Conservation (phyloP, 2,797 vertebrate genomes). For the Nannoperca obscura region DNA sequence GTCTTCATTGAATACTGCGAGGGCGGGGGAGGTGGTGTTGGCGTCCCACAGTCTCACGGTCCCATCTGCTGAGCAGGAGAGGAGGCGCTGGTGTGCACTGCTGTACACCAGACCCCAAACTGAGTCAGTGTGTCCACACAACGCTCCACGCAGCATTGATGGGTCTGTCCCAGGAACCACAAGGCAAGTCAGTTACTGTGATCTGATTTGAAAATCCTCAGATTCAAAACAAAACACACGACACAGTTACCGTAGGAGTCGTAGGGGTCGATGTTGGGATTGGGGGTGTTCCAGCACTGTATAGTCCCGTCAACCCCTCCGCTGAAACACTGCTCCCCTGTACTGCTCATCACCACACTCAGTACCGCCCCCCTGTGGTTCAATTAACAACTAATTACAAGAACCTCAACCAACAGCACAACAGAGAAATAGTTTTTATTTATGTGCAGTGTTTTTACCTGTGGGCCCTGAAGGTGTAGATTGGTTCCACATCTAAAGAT, state of each 20-base stretch:
- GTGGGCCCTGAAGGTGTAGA: slow-evolving; percentile 99
- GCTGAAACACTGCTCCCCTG: slow-evolving; percentile 97
- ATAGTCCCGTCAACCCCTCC: slow-evolving; percentile 96
- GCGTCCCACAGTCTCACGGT: slow-evolving; percentile 95
- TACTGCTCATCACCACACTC: slow-evolving; percentile 96
- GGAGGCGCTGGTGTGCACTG: slow-evolving; percentile 91
- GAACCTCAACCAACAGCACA: background rate
- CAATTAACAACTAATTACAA: background rate
- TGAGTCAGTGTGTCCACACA: slow-evolving; percentile 94
- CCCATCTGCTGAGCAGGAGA: slow-evolving; percentile 97
- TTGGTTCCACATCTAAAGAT: slow-evolving; percentile 97
- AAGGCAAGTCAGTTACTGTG: background rate
- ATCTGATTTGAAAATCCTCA: background rate
- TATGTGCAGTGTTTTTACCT: slow-evolving; percentile 80
- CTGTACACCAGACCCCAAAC: slow-evolving; percentile 98
- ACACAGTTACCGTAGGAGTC: slow-evolving; percentile 92
- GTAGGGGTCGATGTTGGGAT: slow-evolving; percentile 96
- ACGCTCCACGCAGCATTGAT: slow-evolving; percentile 91
- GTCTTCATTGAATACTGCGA: slow-evolving; percentile 93
- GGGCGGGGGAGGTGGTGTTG: slow-evolving; percentile 89
- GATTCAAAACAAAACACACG: fast-evolving
- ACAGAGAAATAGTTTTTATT: fast-evolving
- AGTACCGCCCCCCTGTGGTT: slow-evolving; percentile 92
- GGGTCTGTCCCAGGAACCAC: slow-evolving; percentile 86
- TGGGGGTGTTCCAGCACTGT: slow-evolving; percentile 97